Evolutionary conservation across 1,140 invertebrate species (phyloP).

Genomic region (Drosophila pallidifrons): DNA sequence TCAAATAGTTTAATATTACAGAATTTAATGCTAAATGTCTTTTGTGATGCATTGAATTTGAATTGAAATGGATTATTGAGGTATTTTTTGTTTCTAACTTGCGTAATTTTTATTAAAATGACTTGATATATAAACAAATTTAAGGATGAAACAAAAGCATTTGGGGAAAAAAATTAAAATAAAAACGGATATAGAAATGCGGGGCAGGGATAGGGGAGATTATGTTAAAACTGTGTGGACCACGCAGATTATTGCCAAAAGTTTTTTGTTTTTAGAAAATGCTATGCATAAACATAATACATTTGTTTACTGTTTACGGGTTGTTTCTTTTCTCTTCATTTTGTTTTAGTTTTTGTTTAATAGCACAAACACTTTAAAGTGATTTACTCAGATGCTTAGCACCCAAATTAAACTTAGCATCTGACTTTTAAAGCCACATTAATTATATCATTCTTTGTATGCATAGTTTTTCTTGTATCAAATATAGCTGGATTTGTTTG

Average conservation of each 20-base stretch:
- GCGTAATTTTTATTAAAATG: constrained; percentile 71
- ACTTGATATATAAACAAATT: constrained; percentile 62
- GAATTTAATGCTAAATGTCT: constrained; percentile 64
- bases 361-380: constrained; percentile 41
- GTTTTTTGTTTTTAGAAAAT: constrained; percentile 57
- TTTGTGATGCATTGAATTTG: constrained; percentile 42
- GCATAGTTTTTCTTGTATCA: constrained; percentile 61
- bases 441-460: constrained; percentile 58
- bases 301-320: constrained; percentile 36
- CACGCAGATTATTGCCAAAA: constrained; percentile 56
- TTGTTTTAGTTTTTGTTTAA: constrained; percentile 42
- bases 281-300: constrained; percentile 73
- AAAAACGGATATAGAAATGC: constrained; percentile 21
- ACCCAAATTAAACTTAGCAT: constrained; percentile 73
- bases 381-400: constrained; percentile 76
- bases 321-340: constrained; percentile 31
- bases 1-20: constrained; percentile 55
- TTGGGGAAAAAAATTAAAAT: constrained; percentile 46
- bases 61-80: constrained; percentile 51
- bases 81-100: constrained; percentile 64
- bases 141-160: constrained; percentile 41
- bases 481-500: constrained; percentile 72
- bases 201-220: constrained; percentile 6
- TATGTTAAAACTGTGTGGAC: constrained; percentile 28
- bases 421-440: constrained; percentile 78